Base-by-base conservation (phyloP, 2,113 vertebrate genomes). In the Shinisaurus crocodilurus region DNA sequence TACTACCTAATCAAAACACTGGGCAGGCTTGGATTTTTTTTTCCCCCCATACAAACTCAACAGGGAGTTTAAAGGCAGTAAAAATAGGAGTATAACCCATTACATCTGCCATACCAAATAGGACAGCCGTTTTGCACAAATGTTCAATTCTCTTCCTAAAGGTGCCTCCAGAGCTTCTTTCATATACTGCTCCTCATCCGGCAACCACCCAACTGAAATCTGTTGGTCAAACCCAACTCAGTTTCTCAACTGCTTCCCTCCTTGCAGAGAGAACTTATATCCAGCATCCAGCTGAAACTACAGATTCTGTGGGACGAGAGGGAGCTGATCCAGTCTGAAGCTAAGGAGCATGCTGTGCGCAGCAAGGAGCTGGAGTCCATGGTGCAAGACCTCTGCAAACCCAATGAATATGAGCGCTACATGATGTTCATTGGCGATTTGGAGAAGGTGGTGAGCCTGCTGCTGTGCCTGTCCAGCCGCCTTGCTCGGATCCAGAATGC, bases 361-460 rank as follows among this genome's bases (percentile, higher is more conserved):
- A 96, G 97, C 0, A 72, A 90, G 29, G 93, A 95, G 9, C 95
- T 99, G 91, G 95, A 98, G 95, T 95, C 91, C 0, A 63, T 90
- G 16, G 97, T 99, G 29, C 65, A 67, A 8, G 96, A 94, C 0
- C 50, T 95, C 45, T 99, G 98, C 95, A 90, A 95, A 5, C 97
- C 98, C 0, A 94, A 97, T 0, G 99, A 99, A 90, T 95, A 98
- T 6, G 97, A 99, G 95, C 96, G 98, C 32, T 99, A 99, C 96
- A 45, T 89, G 85, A 97, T 98, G 90, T 99, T 99, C 96, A 97
- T 99, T 0, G 98, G 97, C 0, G 99, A 99, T 96, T 94, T 99
- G 94, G 98, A 99, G 96, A 98, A 98, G 8, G 99, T 99, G 27
- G 96, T 99, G 70, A 99, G 95, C 94, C 98, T 99, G 91, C 89